Evolutionary conservation across 2,888 invertebrate genomes (phyloP), one percentile per base, ranked within the genome.

Genomic region (Seladonia tumulorum): DNA sequence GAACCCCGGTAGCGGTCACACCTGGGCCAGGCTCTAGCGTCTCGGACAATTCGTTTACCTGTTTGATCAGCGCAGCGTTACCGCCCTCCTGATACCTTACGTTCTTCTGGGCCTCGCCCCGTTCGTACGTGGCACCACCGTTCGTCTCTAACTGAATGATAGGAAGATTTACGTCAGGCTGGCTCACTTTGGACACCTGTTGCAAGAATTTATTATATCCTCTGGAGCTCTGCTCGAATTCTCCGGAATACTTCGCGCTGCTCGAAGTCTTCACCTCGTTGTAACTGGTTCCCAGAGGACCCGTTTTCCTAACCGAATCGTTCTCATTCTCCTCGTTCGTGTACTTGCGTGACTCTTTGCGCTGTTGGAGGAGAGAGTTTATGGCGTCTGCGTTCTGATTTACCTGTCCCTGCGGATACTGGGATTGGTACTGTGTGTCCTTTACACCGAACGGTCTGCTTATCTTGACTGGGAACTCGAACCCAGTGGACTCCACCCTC

Each of bases 1-100:
- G 96, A 86, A 95, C 94, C 76, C 95, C 94, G 57, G 94, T 93
- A 42, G 94, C 94, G 53, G 89, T 83, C 70, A 92, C 81, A 25
- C 95, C 95, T 25, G 96, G 95, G 95, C 95, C 85, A 39, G 89
- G 66, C 71, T 68, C 78, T 74, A 71, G 72, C 63, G 45, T 39
- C 10, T 68, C 68, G 68, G 86, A 80, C 18, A 81, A 57, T 85
- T 83, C 85, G 88, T 92, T 89, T 89, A 90, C 90, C 90, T 90
- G 88, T 81, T 89, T 83, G 22, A 86, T 79, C 73, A 87, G 71
- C 35, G 87, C 82, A n/a, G 82, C 93, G 57, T 66, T 57, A 71
- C 5, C 47, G 25, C 85, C 78, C 14, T 70, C 79, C 10, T 70
- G 86, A 76, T 66, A 73, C 8, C 72, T 85, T 75, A 49, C 63